phyloP scores from a whole-genome alignment of 2,113 vertebrate species.

The pig (Sus scrofa) region T2T-Sscrofa CM000826.6:101129501-101130000 shows the following conservation, averaged over 20 bases:
- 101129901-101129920: conserved; percentile 72
- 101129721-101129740: neutral
- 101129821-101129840: neutral
- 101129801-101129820: neutral
- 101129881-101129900: fast-evolving
- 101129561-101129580: neutral
- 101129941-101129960: conserved; percentile 88
- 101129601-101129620: neutral
- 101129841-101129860: neutral
- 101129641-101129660: neutral
- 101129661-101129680: neutral
- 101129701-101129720: neutral
- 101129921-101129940: conserved; percentile 90
- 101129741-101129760: neutral
- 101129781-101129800: neutral
- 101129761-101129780: neutral
- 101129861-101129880: fast-evolving
- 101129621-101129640: neutral
- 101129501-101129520: neutral
- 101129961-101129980: conserved; percentile 89
- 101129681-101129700: neutral
- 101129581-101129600: fast-evolving
- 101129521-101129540: neutral
- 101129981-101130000: conserved; percentile 88
- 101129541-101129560: neutral